Percentiles rank a stretch among this genome's conserved stretches.
Evolutionary conservation across 1,140 invertebrate species (phyloP).

Genomic region (Nilaparvata lugens): DNA sequence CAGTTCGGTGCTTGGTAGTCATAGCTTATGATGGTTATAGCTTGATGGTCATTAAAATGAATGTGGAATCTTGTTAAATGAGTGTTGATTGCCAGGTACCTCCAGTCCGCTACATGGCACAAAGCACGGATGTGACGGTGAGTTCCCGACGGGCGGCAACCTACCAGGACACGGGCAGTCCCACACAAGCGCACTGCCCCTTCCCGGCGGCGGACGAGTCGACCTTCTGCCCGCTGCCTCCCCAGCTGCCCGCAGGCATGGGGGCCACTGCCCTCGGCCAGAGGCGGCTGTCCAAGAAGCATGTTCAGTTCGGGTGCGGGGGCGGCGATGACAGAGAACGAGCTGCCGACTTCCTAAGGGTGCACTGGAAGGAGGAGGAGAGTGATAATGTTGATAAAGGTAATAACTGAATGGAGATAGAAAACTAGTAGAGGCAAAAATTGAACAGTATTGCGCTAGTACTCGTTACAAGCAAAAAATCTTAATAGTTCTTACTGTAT

Average conservation of each 20-base stretch:
- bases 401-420: background rate
- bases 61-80: too few relatives aligned
- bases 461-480: too few relatives aligned
- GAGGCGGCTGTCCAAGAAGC: slow-evolving; percentile 19
- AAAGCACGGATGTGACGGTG: slow-evolving; percentile 26
- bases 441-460: too few relatives aligned
- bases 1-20: too few relatives aligned
- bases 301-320: slow-evolving; percentile 23
- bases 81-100: slow-evolving; percentile 20
- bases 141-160: slow-evolving; percentile 24
- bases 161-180: slow-evolving; percentile 25
- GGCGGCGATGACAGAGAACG: slow-evolving; percentile 9
- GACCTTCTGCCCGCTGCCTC: background rate
- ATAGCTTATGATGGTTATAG: too few relatives aligned
- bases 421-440: too few relatives aligned
- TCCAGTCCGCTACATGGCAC: slow-evolving; percentile 24
- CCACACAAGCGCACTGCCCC: slow-evolving; percentile 13
- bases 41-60: too few relatives aligned
- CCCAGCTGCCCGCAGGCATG: background rate
- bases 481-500: too few relatives aligned
- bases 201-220: background rate
- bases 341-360: slow-evolving; percentile 11
- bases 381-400: background rate
- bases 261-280: background rate
- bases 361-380: slow-evolving; percentile 15